Base-by-base conservation (phyloP, 2,888 invertebrate species). In the Candidula unifasciata region DNA sequence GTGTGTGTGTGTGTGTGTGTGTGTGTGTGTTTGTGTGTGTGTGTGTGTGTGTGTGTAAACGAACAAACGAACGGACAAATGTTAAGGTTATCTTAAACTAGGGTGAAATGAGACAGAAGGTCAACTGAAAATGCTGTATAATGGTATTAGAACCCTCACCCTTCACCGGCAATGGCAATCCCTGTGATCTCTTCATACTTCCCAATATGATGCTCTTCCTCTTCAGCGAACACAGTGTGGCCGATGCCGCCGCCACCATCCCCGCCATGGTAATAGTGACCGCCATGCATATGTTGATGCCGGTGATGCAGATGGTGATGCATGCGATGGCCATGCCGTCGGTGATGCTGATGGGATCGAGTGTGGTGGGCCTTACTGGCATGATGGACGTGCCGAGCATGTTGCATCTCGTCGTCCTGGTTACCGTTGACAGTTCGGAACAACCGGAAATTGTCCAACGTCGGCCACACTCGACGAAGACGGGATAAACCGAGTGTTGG, bases 161-260 rank as follows among this genome's bases (percentile, higher is more conserved):
- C 87, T 74, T 88, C 88, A 37, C 87, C 89, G 60, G 86, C 86
- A 69, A 87, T 85, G 57, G 88, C 88, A 80, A 86, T 84, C 66
- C 88, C 88, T 1, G 88, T 86, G 79, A 89, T 82, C 82, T 88
- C 88, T 80, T 88, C 85, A 84, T 87, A 87, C 86, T 89, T 88
- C 8, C 87, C 87, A 33, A 88, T 87, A 74, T 85, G 86, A 71
- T 88, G 86, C 44, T 88, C 88, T n/a, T 87, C 88, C 18, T 87
- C 84, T n/a, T 86, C 86, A 82, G 44, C 84, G 18, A 84, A 86
- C n/a, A 74, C 35, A 1, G 52, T 44, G 10, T 69, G 76, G 78
- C 86, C 54, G 77, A 85, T 57, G 2, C 83, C 83, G 3, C 79
- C 83, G 13, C 73, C 73, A n/a, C 79, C 73, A 27, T 52, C 76